Percentiles rank a stretch among this genome's conserved stretches.
These are phyloP conservation scores for Proteles cristata DNA, from an alignment of 2,113 vertebrate genomes.

Conservation along the genomic window DNA sequence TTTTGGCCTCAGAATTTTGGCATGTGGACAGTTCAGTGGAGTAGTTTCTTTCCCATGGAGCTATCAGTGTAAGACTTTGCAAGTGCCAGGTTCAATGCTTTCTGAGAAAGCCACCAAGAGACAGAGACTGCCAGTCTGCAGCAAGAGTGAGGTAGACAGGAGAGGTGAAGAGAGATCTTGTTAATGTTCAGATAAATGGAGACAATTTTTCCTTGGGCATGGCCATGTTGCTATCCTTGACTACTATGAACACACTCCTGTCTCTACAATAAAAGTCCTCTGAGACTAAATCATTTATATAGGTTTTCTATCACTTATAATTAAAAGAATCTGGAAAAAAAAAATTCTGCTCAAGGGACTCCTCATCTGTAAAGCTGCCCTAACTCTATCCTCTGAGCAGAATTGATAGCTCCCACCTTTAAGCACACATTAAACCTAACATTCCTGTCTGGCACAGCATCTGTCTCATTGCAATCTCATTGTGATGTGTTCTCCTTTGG, in stretches of 20 bases:
- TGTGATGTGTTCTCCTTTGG: background rate
- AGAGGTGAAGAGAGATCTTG: background rate
- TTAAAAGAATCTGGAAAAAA: background rate
- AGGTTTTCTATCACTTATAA: background rate
- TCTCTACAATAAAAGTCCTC: background rate
- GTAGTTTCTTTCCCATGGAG: background rate
- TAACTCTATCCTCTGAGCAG: background rate
- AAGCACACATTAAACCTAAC: background rate
- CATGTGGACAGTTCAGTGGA: background rate
- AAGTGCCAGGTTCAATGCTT: background rate
- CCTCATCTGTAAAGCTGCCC: background rate
- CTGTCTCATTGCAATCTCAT: background rate
- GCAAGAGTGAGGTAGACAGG: background rate
- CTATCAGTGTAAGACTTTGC: background rate
- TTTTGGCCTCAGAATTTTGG: background rate
- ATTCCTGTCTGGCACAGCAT: fast-evolving
- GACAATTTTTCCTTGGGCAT: background rate
- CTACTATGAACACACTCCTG: background rate
- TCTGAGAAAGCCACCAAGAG: background rate
- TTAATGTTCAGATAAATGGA: background rate
- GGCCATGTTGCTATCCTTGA: background rate
- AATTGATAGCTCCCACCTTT: background rate
- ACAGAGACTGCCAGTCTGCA: background rate
- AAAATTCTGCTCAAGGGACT: background rate
- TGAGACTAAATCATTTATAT: background rate